phyloP scores from a whole-genome alignment of 2,113 vertebrate genomes.

The Chroicocephalus ridibundus region DNA sequence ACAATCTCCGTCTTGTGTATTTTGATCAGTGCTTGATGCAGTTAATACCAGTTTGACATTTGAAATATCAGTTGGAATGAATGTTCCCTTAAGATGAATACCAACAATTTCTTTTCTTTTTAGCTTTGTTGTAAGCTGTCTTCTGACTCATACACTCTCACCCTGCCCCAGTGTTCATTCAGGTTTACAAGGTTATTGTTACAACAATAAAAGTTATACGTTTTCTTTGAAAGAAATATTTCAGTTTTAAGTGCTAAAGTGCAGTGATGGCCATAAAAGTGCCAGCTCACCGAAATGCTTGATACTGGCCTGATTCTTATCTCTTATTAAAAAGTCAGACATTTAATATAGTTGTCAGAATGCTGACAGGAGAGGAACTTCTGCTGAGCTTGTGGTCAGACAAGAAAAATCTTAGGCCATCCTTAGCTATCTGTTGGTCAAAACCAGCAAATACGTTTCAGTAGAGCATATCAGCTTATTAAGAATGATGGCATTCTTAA shows the following conservation, averaged over 20 bases:
- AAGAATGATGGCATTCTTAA: not conserved
- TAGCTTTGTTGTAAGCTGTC: not conserved
- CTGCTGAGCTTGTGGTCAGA: not conserved
- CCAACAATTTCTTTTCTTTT: not conserved
- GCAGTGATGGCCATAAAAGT: not conserved
- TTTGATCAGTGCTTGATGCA: slow-evolving; percentile 41
- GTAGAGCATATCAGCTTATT: not conserved
- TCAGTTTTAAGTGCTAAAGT: not conserved
- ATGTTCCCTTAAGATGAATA: not conserved
- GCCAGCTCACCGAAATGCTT: not conserved
- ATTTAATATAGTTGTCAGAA: not conserved
- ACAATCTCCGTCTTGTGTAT: not conserved
- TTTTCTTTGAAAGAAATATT: not conserved
- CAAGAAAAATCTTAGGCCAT: not conserved
- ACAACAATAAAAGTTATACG: not conserved
- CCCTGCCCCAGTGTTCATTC: not conserved
- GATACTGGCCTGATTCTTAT: not conserved
- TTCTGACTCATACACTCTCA: not conserved
- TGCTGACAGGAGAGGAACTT: not conserved
- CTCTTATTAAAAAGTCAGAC: not conserved
- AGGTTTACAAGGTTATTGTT: not conserved
- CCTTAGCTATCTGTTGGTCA: not conserved
- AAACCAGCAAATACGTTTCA: not conserved
- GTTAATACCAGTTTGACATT: slow-evolving; percentile 32
- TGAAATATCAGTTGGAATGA: slow-evolving; percentile 1